Percentiles rank a stretch among this genome's conserved stretches.
These are phyloP conservation scores for Erpobdella octoculata DNA, from an alignment of 2,888 invertebrate genomes.

Conservation along the genomic window DNA sequence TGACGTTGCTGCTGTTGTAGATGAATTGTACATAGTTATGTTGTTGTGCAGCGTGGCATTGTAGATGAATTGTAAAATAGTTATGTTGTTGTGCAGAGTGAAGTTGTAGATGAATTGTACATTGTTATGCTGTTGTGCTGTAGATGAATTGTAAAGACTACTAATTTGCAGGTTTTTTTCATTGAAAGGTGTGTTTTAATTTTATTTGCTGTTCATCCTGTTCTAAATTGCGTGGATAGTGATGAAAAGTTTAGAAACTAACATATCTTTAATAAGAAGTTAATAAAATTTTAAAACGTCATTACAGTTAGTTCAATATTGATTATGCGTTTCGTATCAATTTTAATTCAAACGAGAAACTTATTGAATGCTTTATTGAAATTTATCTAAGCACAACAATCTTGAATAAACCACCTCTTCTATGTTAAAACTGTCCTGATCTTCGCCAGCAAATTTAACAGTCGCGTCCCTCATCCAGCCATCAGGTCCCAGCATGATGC, in stretches of 20 bases:
- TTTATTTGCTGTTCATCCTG: too few species aligned
- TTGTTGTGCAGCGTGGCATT: not conserved
- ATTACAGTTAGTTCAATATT: too few species aligned
- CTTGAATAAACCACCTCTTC: conserved; percentile 11
- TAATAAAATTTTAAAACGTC: too few species aligned
- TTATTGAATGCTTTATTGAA: not conserved
- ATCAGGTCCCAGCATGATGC: conserved; percentile 14
- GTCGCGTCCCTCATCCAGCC: conserved; percentile 12
- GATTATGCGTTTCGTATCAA: too few species aligned
- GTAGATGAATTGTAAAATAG: not conserved
- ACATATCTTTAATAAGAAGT: too few species aligned
- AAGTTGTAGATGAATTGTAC: not conserved
- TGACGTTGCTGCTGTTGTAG: not conserved
- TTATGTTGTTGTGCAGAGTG: not conserved
- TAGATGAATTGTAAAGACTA: not conserved
- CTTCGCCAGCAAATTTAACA: conserved; percentile 12
- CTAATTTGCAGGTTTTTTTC: too few species aligned
- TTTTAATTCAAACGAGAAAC: too few species aligned
- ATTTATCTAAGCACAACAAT: not conserved
- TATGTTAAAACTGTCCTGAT: not conserved
- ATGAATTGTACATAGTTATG: not conserved
- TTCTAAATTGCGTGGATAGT: too few species aligned
- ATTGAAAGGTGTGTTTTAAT: too few species aligned
- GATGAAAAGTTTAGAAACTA: too few species aligned
- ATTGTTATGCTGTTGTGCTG: not conserved